phyloP scores from a whole-genome alignment of 2,888 invertebrate species.

The Sphaeridia pumilis region DNA sequence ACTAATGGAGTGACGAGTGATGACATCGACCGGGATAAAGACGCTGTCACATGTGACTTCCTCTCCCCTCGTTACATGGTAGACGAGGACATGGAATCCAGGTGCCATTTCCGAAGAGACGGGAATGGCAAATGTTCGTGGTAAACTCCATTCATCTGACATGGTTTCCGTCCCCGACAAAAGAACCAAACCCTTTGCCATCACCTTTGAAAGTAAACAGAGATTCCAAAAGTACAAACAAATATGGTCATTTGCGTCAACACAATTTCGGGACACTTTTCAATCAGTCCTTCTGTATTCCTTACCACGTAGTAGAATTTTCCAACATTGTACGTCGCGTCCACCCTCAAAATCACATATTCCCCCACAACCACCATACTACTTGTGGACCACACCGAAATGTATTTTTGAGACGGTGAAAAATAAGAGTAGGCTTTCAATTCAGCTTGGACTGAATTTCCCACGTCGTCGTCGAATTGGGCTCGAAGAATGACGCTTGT shows the following conservation, averaged over 20 bases:
- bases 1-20: constrained; percentile 43
- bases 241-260: background rate
- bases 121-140: constrained; percentile 44
- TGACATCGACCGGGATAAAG: constrained; percentile 46
- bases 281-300: too few relatives aligned
- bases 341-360: constrained; percentile 47
- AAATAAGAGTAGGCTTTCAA: constrained; percentile 37
- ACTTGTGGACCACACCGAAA: constrained; percentile 42
- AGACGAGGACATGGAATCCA: constrained; percentile 45
- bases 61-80: constrained; percentile 41
- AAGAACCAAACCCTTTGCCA: constrained; percentile 45
- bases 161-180: constrained; percentile 38
- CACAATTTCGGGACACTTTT: background rate
- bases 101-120: constrained; percentile 48
- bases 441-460: constrained; percentile 21
- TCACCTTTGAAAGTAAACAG: constrained; percentile 38
- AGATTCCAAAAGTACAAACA: background rate
- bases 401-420: constrained; percentile 41
- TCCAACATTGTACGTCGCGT: constrained; percentile 43
- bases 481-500: constrained; percentile 32
- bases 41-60: constrained; percentile 46
- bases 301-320: constrained; percentile 45
- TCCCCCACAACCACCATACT: constrained; percentile 41
- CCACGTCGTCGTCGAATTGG: constrained; percentile 32
- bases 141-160: constrained; percentile 33